These are phyloP conservation scores for Chelonus formosanus DNA, from an alignment of 2,888 invertebrate genomes.

Conservation along the genomic window DNA sequence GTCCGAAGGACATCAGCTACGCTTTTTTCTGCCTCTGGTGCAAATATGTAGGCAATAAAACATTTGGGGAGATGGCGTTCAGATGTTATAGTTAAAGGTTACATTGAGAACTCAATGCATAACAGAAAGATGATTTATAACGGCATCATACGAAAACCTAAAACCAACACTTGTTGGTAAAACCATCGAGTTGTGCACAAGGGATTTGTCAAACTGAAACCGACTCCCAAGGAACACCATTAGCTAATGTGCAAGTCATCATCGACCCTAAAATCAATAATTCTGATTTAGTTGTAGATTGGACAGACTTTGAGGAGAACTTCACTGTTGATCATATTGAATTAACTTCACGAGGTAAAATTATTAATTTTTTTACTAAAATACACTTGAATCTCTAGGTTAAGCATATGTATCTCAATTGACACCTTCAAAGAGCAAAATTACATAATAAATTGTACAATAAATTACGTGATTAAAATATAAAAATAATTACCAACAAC, in stretches of 20 bases:
- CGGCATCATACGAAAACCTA: neutral
- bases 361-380: conserved; percentile 4
- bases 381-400: conserved; percentile 3
- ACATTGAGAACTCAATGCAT: neutral
- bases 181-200: neutral
- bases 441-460: too few species aligned
- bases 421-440: too few species aligned
- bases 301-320: neutral
- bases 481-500: too few species aligned
- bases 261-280: neutral
- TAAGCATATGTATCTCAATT: too few species aligned
- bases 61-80: neutral
- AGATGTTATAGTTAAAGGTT: neutral
- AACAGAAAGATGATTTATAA: neutral
- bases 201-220: neutral
- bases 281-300: conserved; percentile 2
- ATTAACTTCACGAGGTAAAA: neutral
- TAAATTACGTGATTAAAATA: too few species aligned
- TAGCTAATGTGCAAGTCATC: neutral
- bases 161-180: too few species aligned
- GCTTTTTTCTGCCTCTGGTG: conserved; percentile 5
- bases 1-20: conserved; percentile 35
- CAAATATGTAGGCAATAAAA: conserved; percentile 1
- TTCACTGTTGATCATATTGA: neutral
- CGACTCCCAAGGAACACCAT: conserved; percentile 2